These are phyloP conservation scores for Nebria brevicollis DNA, from an alignment of 2,888 invertebrate species.

Conservation along the genomic window DNA sequence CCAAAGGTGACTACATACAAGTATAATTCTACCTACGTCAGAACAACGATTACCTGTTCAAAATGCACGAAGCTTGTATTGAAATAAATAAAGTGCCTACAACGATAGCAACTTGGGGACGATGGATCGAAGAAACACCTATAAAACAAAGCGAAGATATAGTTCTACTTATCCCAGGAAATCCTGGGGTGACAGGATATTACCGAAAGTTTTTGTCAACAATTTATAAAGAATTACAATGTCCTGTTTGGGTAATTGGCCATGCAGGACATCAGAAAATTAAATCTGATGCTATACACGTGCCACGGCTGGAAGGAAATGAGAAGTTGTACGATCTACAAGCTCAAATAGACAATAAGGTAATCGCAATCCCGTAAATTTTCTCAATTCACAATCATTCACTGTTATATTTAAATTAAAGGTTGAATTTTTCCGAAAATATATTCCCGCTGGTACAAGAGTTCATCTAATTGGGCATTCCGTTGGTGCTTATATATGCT, in stretches of 20 bases:
- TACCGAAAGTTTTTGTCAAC: conserved; percentile 79
- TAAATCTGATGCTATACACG: conserved; percentile 62
- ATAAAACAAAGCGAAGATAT: conserved; percentile 69
- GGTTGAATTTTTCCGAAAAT: conserved; percentile 76
- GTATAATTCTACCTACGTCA: not conserved
- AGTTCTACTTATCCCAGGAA: conserved; percentile 83
- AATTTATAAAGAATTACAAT: conserved; percentile 69
- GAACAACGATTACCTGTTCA: conserved; percentile 27
- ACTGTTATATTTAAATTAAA: conserved; percentile 49
- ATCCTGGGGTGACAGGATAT: conserved; percentile 87
- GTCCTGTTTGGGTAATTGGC: conserved; percentile 83
- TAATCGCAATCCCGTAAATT: conserved; percentile 54
- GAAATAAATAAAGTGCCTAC: conserved; percentile 76
- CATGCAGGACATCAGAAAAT: conserved; percentile 86
- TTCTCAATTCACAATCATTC: not conserved
- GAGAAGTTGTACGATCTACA: conserved; percentile 76
- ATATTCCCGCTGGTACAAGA: conserved; percentile 76
- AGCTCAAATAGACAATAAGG: conserved; percentile 84
- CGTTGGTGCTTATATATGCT: conserved; percentile 85
- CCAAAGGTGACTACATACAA: too few relatives aligned
- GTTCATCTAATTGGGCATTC: conserved; percentile 91
- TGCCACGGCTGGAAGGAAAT: conserved; percentile 66
- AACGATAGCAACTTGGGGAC: conserved; percentile 77
- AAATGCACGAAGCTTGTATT: conserved; percentile 64
- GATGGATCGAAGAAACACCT: conserved; percentile 72